Base-by-base conservation (phyloP, 2,888 invertebrate genomes). In the Acleris holmiana region DNA sequence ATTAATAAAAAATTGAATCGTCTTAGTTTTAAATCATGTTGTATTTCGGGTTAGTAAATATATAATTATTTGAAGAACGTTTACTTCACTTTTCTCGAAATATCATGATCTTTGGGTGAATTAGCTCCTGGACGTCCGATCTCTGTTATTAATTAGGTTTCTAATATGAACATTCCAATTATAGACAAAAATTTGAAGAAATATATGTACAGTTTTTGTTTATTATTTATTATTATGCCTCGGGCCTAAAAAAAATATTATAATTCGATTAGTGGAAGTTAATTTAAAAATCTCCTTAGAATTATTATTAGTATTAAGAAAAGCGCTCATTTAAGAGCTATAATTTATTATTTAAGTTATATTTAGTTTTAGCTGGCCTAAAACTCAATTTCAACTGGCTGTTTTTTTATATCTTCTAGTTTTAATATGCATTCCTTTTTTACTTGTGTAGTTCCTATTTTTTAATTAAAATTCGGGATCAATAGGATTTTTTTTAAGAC, bases 351-450 rank as follows among this genome's bases (percentile, higher is more conserved):
- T 29, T 47, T 54, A 54, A 65, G 44, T 49, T 10, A 59, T 17
- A 13, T 10, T 50, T 54, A 49, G 75, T 78, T 79, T 79, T 76
- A 78, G 79, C 77, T 66, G 78, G 80, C 68, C 78, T 80, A 75
- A 74, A 75, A 76, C 73, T 46, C 60, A 21, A 59, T 67, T 46
- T 61, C 18, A 18, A 6, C 44, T 40, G 23, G 40, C 35, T 58
- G 35, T 58, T 66, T 60, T 67, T 47, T 46, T 62, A 56, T 29
- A 64, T 25, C 29, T 40, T 17, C 47, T 56, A 56, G 23, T 25
- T 2, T 46, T 54, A 21, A 23, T 55, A 10, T 44, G 46, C 44
- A 29, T 35, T 19, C 19, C 7, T 55, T 29, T 46, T 44, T 25
- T 55, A 25, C 17, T 25, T 44, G 15, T 7, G 17, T n/a, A 44